These are phyloP conservation scores for Pogona vitticeps DNA, from an alignment of 2,113 vertebrate genomes.

Conservation along the genomic window DNA sequence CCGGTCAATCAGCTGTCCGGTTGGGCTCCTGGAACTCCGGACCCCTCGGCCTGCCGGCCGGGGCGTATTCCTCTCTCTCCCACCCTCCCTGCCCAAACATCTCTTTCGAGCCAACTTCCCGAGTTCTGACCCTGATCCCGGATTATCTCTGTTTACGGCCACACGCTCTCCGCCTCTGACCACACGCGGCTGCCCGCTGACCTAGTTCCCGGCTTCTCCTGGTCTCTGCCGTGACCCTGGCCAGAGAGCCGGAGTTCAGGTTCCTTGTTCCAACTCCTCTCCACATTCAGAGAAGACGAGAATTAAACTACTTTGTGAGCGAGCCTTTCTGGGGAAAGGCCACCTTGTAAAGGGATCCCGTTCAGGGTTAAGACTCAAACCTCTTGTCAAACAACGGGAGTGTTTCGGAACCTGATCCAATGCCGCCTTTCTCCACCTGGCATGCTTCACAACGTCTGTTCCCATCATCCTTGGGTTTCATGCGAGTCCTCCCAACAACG, in stretches of 20 bases:
- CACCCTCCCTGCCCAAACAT: background rate
- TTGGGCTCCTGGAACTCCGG: too few relatives aligned
- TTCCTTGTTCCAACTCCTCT: too few relatives aligned
- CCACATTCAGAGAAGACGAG: too few relatives aligned
- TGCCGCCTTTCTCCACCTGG: too few relatives aligned
- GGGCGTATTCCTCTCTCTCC: background rate
- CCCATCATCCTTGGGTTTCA: too few relatives aligned
- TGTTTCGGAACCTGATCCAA: too few relatives aligned
- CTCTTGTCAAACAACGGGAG: too few relatives aligned
- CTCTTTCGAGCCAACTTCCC: background rate
- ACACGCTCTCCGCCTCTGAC: background rate
- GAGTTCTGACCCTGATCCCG: background rate
- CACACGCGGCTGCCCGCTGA: background rate
- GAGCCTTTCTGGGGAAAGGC: background rate
- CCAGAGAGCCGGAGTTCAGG: accelerated
- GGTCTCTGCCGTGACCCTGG: background rate
- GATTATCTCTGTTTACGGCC: background rate
- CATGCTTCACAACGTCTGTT: too few relatives aligned
- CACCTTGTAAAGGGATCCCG: background rate
- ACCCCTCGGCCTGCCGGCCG: background rate
- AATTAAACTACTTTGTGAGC: background rate
- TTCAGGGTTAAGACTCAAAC: too few relatives aligned
- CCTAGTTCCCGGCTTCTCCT: background rate
- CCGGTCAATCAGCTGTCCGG: too few relatives aligned
- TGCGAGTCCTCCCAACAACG: too few relatives aligned